Conservation (phyloP, 2,113 vertebrate species). For the Phodopus roborovskii region DNA sequence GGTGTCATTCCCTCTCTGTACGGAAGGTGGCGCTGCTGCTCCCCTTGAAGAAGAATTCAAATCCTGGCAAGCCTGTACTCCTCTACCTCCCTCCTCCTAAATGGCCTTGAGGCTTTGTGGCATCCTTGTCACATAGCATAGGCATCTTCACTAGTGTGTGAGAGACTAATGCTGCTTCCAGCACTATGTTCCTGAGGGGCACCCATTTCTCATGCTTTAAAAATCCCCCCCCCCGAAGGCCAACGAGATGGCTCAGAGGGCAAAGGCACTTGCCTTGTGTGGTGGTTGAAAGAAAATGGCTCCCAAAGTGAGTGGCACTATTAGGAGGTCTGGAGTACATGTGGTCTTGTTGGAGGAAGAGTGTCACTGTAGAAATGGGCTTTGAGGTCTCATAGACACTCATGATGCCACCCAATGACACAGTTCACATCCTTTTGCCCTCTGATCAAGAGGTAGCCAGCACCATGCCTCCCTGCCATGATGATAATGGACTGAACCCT, state of each 20-base stretch:
- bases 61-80: neutral
- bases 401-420: neutral
- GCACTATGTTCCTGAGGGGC: neutral
- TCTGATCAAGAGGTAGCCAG: neutral
- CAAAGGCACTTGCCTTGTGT: neutral
- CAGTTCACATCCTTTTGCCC: neutral
- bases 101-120: neutral
- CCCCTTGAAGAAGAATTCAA: neutral
- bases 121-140: fast-evolving
- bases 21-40: fast-evolving
- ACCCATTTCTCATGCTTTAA: neutral
- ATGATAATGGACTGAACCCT: neutral
- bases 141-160: neutral
- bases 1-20: neutral
- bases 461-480: neutral
- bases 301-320: neutral
- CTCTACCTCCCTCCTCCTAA: neutral
- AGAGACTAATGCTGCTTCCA: neutral
- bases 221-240: neutral
- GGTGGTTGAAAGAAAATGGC: neutral
- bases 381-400: neutral
- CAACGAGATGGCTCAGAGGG: neutral
- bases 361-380: neutral
- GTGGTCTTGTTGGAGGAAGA: neutral
- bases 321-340: neutral